These are phyloP conservation scores for Troides aeacus DNA, from an alignment of 2,888 invertebrate genomes.

Conservation along the genomic window DNA sequence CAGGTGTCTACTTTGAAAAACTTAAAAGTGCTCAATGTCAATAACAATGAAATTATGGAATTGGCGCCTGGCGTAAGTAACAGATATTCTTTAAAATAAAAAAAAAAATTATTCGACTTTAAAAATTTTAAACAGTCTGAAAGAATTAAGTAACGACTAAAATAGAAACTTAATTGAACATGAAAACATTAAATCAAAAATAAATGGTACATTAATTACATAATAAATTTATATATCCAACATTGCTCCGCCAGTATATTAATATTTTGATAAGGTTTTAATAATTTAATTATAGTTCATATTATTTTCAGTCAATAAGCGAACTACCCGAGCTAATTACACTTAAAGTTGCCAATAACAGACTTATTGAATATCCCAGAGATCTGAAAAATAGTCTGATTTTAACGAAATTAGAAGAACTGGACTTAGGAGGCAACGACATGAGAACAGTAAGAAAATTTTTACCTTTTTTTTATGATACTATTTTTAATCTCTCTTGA, in stretches of 20 bases:
- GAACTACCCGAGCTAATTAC: conserved; percentile 58
- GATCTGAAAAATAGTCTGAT: conserved; percentile 67
- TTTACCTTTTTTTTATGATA: not conserved
- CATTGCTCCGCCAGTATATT: too few species aligned
- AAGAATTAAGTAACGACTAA: too few species aligned
- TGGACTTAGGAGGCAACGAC: conserved; percentile 73
- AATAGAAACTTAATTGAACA: too few species aligned
- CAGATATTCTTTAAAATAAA: not conserved
- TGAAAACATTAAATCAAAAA: too few species aligned
- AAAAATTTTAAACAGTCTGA: too few species aligned
- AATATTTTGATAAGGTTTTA: not conserved
- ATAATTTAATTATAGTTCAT: not conserved
- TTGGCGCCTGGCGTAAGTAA: conserved; percentile 64
- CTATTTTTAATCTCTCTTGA: not conserved
- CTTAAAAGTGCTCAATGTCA: conserved; percentile 59
- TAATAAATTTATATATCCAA: too few species aligned
- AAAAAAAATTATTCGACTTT: too few species aligned
- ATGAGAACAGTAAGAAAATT: conserved; percentile 61
- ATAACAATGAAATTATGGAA: conserved; percentile 62
- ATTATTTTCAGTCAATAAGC: conserved; percentile 66
- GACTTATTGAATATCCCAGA: conserved; percentile 64
- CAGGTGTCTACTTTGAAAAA: conserved; percentile 57
- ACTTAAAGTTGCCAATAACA: conserved; percentile 65
- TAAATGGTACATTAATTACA: too few species aligned
- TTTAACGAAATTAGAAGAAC: conserved; percentile 59